Evolutionary conservation across 1,140 invertebrate genomes (phyloP).

Genomic region (Lucilia sericata): DNA sequence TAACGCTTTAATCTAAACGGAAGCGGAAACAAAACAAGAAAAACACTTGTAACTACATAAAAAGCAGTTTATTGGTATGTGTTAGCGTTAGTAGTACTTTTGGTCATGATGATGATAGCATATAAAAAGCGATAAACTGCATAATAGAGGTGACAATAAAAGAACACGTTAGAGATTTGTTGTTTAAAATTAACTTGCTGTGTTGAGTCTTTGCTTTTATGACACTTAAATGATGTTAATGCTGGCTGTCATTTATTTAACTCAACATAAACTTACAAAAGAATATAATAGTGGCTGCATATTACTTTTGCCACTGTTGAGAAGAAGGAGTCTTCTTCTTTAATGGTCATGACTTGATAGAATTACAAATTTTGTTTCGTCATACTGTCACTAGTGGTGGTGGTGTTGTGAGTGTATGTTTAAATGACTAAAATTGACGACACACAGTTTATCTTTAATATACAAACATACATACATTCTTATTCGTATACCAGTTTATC

Average conservation of each 20-base stretch:
- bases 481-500: no score
- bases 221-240: constrained; percentile 1
- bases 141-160: neutral
- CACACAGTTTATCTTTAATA: neutral
- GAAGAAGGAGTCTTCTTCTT: neutral
- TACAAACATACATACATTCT: no score
- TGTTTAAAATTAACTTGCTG: neutral
- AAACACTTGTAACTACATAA: constrained; percentile 21
- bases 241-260: neutral
- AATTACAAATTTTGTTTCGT: neutral
- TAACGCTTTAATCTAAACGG: constrained; percentile 9
- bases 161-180: neutral
- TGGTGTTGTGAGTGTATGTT: no score
- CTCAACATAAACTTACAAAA: no score
- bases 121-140: neutral
- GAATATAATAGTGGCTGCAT: neutral
- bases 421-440: no score
- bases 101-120: constrained; percentile 28
- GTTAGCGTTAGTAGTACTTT: neutral
- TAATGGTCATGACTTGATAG: neutral
- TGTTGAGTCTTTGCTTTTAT: neutral
- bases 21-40: neutral
- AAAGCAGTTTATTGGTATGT: neutral
- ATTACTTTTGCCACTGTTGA: neutral
- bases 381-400: neutral